Conservation (phyloP, 2,888 invertebrate species). For the Luffia ferchaultella region DNA sequence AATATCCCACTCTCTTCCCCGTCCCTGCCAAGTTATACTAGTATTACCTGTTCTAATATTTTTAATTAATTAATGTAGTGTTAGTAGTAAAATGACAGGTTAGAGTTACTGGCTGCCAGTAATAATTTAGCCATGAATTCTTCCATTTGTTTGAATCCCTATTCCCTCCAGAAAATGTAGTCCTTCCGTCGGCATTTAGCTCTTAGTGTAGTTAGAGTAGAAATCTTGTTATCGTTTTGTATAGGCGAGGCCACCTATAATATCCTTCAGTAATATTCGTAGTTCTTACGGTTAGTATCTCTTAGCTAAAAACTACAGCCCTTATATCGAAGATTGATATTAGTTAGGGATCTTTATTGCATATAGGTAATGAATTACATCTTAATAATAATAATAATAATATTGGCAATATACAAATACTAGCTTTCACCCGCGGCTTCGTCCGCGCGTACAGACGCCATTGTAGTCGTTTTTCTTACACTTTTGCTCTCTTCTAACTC, state of each 20-base stretch:
- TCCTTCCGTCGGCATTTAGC: conserved; percentile 16
- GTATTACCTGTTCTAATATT: conserved; percentile 10
- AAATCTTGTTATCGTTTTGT: conserved; percentile 42
- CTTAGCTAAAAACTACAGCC: neutral
- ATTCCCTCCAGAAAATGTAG: conserved; percentile 55
- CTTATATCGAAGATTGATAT: neutral
- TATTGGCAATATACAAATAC: too few relatives aligned
- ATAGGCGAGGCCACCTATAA: conserved; percentile 52
- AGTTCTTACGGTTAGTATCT: neutral
- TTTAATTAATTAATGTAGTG: conserved; percentile 6
- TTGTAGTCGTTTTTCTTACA: too few relatives aligned
- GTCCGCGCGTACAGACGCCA: too few relatives aligned
- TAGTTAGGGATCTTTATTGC: too few relatives aligned
- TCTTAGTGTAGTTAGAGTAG: conserved; percentile 24
- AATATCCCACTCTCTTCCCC: conserved; percentile 21
- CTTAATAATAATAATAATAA: too few relatives aligned
- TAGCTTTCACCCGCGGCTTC: too few relatives aligned
- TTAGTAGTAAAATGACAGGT: conserved; percentile 12
- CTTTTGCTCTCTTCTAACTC: too few relatives aligned
- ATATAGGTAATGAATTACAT: too few relatives aligned
- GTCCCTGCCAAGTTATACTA: conserved; percentile 25
- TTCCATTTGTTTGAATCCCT: conserved; percentile 26
- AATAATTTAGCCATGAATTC: conserved; percentile 1
- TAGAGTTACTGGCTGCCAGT: neutral
- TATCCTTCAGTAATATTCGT: conserved; percentile 34